Percentiles rank a stretch among this genome's conserved stretches.
Conservation (phyloP, 2,113 vertebrate species). For the Elanoides forficatus region DNA sequence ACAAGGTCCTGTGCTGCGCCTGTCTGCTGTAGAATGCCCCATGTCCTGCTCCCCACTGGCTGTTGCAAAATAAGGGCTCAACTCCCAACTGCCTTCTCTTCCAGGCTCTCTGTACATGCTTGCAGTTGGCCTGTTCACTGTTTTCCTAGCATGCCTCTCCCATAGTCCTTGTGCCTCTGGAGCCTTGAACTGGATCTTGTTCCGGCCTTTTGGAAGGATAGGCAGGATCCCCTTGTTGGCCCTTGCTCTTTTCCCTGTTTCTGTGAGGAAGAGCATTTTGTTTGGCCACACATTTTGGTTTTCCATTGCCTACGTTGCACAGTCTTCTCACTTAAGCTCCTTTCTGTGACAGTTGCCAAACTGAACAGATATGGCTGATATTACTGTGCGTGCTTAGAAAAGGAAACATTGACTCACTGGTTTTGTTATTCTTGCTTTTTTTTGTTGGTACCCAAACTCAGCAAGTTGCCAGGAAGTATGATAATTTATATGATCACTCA, state of each 20-base stretch:
- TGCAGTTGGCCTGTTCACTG: neutral
- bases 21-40: neutral
- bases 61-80: neutral
- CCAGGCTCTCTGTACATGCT: neutral
- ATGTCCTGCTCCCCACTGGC: neutral
- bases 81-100: neutral
- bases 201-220: neutral
- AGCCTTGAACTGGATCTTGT: neutral
- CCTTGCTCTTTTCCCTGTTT: neutral
- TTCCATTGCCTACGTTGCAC: neutral
- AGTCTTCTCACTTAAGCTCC: neutral
- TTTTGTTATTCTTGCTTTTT: neutral
- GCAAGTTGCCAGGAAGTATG: neutral
- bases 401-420: neutral
- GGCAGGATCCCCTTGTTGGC: neutral
- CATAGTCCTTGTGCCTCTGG: neutral
- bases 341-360: neutral
- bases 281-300: accelerated
- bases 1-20: neutral
- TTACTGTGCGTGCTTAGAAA: accelerated
- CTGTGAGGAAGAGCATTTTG: neutral
- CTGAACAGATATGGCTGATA: neutral
- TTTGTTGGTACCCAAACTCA: neutral
- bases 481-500: neutral
- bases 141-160: neutral